Evolutionary conservation across 2,797 vertebrate genomes (phyloP), one percentile per base, ranked within the genome.

Genomic region (Buceros bicornis): DNA sequence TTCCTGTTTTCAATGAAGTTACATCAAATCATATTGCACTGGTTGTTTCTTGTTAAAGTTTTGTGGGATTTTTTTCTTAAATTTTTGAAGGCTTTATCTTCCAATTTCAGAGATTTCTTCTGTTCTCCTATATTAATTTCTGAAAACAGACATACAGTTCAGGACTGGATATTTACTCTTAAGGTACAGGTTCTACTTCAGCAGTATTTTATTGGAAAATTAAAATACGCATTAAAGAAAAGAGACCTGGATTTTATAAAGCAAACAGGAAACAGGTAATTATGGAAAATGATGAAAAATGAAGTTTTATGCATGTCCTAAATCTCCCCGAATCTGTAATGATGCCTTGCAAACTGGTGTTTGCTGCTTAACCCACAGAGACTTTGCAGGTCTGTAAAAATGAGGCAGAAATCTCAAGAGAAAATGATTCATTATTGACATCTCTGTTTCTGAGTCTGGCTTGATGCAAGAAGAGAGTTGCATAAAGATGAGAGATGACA

Each of bases 351-450:
- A 91, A 71, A 69, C 7, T 4, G 3, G 24, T 5, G 19, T 33
- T 85, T 73, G 53, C 65, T 81, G 80, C 57, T 64, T 86, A 62
- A 37, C 48, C 60, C 79, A 40, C 2, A 22, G 66, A 66, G 67
- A 70, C 24, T 53, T 45, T n/a, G 53, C 33, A 80, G 28, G 28
- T 60, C 84, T 67, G 43, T 24, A 42, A 84, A 95, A 95, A 66
- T 25, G 42, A 65, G 80, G n/a, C 87, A 91, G 48, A 77, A 91
- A 67, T 26, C 93, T 81, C 79, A 8, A 35, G 53, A 67, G 82
- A 50, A 91, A 70, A 50, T 7, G 22, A 77, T 53, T 74, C 79
- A 56, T 89, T 82, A 77, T 29, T 91, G 94, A 71, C 91, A 87
- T 77, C 81, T 48, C 64, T 88, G 58, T 64, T 82, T 72, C 76